phyloP scores from a whole-genome alignment of 2,797 vertebrate genomes.

The Gila robusta region DNA sequence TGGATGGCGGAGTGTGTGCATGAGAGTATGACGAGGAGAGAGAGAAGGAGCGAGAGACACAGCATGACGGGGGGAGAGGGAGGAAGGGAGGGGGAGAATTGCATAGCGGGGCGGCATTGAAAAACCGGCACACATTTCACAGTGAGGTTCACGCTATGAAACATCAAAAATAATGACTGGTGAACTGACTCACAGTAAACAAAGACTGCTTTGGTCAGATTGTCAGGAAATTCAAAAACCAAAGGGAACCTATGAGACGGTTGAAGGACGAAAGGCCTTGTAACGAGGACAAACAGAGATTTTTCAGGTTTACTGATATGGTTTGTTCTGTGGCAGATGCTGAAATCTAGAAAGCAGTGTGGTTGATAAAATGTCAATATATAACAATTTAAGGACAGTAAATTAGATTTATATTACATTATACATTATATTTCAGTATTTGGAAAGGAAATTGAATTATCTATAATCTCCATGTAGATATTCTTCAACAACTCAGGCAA shows the following conservation, averaged over 20 bases:
- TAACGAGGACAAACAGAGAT: constrained; percentile 36
- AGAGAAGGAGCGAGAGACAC: constrained; percentile 33
- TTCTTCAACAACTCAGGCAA: neutral
- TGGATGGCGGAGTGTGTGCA: constrained; percentile 54
- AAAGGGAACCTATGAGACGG: neutral
- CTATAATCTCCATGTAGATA: no score
- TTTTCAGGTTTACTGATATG: neutral
- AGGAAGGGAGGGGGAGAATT: neutral
- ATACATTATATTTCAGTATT: neutral
- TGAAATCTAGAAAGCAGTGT: constrained; percentile 54
- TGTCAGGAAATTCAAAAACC: constrained; percentile 5
- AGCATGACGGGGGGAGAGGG: constrained; percentile 36
- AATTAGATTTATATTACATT: neutral
- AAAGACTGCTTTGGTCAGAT: neutral
- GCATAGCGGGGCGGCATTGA: constrained; percentile 16
- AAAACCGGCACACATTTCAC: constrained; percentile 56
- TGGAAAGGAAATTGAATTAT: neutral
- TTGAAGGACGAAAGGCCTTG: constrained; percentile 8
- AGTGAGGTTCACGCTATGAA: constrained; percentile 62
- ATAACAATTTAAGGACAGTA: neutral
- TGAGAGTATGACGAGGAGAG: constrained; percentile 43
- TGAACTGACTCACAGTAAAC: constrained; percentile 17
- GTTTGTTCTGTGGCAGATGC: neutral
- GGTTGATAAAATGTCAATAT: neutral
- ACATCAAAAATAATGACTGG: constrained; percentile 20